Conservation (phyloP, 2,888 invertebrate genomes). For the Catocala nupta region DNA sequence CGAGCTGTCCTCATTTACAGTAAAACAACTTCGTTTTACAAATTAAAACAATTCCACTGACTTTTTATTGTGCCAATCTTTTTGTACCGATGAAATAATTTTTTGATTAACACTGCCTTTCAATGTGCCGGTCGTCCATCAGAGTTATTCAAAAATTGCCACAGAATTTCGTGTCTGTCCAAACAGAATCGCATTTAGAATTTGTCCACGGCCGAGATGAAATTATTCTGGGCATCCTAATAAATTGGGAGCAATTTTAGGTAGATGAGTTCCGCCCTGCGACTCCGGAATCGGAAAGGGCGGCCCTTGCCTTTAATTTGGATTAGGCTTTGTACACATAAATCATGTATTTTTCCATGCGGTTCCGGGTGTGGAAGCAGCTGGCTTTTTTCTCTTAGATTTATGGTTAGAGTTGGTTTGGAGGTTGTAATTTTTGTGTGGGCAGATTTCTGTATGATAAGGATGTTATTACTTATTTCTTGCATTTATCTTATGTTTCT, state of each 20-base stretch:
- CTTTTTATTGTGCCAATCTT: not conserved
- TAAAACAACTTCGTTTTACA: not conserved
- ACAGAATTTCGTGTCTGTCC: constrained; percentile 33
- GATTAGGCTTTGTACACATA: constrained; percentile 61
- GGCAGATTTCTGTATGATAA: not conserved
- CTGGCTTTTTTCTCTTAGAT: constrained; percentile 11
- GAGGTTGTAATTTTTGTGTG: not conserved
- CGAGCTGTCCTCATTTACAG: not conserved
- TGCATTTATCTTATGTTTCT: not conserved
- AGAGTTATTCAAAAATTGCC: constrained; percentile 19
- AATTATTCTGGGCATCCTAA: constrained; percentile 75
- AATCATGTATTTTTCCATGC: constrained; percentile 37
- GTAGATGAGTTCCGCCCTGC: constrained; percentile 69
- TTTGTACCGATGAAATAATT: not conserved
- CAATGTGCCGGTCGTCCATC: constrained; percentile 15
- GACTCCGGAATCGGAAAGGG: constrained; percentile 62
- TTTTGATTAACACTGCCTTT: not conserved
- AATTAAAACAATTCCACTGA: constrained; percentile 2
- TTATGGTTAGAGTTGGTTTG: constrained; percentile 3
- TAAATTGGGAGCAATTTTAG: constrained; percentile 77
- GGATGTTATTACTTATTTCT: not conserved
- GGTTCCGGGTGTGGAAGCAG: constrained; percentile 15
- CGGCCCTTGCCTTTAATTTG: constrained; percentile 66
- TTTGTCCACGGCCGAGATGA: constrained; percentile 49
- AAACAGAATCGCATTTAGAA: constrained; percentile 42